Evolutionary conservation across 2,797 vertebrate genomes (phyloP).

Genomic region (Pangasius macronema): DNA sequence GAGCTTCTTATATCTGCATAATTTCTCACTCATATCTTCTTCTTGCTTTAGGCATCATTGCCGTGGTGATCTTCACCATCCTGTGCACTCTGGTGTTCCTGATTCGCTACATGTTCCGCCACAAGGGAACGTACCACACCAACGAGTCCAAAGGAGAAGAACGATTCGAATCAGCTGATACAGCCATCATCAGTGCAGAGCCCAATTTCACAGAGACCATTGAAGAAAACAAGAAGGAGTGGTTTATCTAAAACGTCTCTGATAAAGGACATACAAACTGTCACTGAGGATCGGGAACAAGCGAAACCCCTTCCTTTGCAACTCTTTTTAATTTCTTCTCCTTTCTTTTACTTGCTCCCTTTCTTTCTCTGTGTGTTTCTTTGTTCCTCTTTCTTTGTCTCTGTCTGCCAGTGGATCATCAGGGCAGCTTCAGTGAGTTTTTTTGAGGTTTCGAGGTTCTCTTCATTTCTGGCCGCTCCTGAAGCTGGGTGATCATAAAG

Average conservation of each 20-base stretch:
- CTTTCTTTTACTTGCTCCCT: not conserved
- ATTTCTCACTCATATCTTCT: not conserved
- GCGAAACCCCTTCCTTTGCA: slow-evolving; percentile 3
- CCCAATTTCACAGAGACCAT: slow-evolving; percentile 95
- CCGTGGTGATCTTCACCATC: slow-evolving; percentile 98
- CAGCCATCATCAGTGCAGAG: slow-evolving; percentile 94
- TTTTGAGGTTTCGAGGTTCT: not conserved
- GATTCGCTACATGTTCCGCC: slow-evolving; percentile 99
- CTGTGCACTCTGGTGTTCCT: slow-evolving; percentile 96
- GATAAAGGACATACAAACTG: slow-evolving; percentile 34
- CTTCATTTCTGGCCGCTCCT: not conserved
- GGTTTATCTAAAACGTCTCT: slow-evolving; percentile 86
- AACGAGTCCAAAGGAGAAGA: slow-evolving; percentile 92
- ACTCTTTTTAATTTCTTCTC: not conserved
- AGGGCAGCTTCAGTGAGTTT: not conserved
- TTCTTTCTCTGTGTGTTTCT: not conserved
- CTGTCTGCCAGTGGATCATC: not conserved
- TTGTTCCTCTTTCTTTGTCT: slow-evolving; percentile 11
- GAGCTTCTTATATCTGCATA: not conserved
- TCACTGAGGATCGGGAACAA: slow-evolving; percentile 23
- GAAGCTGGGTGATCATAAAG: slow-evolving; percentile 1
- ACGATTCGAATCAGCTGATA: slow-evolving; percentile 83
- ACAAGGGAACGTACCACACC: slow-evolving; percentile 99
- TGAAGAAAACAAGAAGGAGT: slow-evolving; percentile 97
- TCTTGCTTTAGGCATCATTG: slow-evolving; percentile 83